Conservation (phyloP, 2,888 invertebrate species). For the Xanthorhoe designata region DNA sequence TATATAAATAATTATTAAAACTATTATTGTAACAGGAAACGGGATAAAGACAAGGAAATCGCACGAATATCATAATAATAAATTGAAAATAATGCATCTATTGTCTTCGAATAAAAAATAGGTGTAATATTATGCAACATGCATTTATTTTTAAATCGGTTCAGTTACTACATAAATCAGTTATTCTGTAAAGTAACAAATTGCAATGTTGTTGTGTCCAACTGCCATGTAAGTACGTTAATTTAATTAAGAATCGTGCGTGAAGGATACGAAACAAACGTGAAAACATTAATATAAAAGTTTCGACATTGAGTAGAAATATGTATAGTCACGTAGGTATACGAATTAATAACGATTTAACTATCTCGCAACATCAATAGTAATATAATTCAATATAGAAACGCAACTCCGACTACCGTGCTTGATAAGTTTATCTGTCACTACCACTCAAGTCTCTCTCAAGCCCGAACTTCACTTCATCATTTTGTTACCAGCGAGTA, state of each 20-base stretch:
- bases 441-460: background rate
- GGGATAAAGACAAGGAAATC: slow-evolving; percentile 10
- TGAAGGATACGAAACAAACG: slow-evolving; percentile 19
- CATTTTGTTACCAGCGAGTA: background rate
- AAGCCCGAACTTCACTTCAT: background rate
- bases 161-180: slow-evolving; percentile 3
- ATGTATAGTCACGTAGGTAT: slow-evolving; percentile 24
- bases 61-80: slow-evolving; percentile 4
- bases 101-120: background rate
- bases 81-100: background rate
- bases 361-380: slow-evolving; percentile 6
- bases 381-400: slow-evolving; percentile 7
- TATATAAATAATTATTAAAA: background rate
- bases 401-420: slow-evolving; percentile 5
- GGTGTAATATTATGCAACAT: slow-evolving; percentile 14
- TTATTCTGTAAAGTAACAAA: slow-evolving; percentile 12
- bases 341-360: slow-evolving; percentile 19
- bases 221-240: slow-evolving; percentile 25
- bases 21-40: slow-evolving; percentile 11
- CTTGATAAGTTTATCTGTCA: background rate
- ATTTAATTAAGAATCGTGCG: slow-evolving; percentile 24
- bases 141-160: slow-evolving; percentile 21
- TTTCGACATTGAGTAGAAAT: slow-evolving; percentile 18
- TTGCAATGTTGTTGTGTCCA: slow-evolving; percentile 27
- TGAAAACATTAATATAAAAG: slow-evolving; percentile 12